Base-by-base conservation (phyloP, 2,113 vertebrate genomes). In the Plestiodon gilberti region DNA sequence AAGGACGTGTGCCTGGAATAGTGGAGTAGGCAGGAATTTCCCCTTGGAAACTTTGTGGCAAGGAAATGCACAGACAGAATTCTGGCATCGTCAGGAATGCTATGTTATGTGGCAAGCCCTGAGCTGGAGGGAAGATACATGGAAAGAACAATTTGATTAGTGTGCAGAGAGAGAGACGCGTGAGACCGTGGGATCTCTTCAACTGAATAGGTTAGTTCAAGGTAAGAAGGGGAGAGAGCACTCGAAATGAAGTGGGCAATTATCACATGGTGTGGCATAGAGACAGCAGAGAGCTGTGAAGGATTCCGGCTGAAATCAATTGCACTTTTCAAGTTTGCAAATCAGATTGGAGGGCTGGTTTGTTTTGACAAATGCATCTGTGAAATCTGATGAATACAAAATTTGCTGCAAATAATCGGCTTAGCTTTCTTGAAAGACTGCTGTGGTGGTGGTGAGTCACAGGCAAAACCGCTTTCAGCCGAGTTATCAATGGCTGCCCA, bases 181-280 rank as follows among this genome's bases (percentile, higher is more conserved):
- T 61, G 35, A 3, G 55, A 22, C 22, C 78, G 81, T 69, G 70
- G 70, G 43, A 75, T 75, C 78, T 75, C 85, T 87, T 65, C 78
- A 75, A 6, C 75, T 75, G 59, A 81, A 81, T 65, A 65, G 40
- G 57, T 81, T 81, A 65, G 70, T 55, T 87, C 70, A 75, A 55
- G 40, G 78, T 55, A 81, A 75, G 78, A 57, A 10, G 28, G 5
- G 3, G 20, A 73, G 43, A 75, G 59, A 81, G 78, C n/a, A 25
- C 69, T 87, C 81, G 78, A 74, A 64, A 73, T 80, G 83, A 81
- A 87, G 40, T 81, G 78, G 71, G 70, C 78, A 65, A 38, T 75
- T 81, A 80, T 81, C 78, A 64, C 69, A 65, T 55, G 57, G 69
- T 71, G 20, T 62, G n/a, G n/a, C 33, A 20, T 55, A 38, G 40